Conservation (phyloP, 2,888 invertebrate genomes). For the Harpalus rubripes region DNA sequence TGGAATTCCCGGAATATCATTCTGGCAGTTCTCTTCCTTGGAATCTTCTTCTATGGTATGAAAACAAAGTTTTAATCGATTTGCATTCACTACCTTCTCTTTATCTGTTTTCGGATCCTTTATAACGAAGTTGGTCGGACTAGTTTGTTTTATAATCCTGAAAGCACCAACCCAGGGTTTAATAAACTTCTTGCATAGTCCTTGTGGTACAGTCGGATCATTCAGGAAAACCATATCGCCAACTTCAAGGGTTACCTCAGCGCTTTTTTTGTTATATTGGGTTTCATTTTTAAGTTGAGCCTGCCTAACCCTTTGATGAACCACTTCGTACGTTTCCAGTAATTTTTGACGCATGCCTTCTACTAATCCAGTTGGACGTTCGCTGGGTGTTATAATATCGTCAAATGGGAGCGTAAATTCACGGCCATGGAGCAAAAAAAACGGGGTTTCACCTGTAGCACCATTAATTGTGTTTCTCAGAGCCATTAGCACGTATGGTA, state of each 20-base stretch:
- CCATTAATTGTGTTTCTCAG: conserved; percentile 69
- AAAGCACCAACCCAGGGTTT: conserved; percentile 26
- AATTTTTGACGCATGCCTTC: too few relatives aligned
- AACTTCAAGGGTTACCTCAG: neutral
- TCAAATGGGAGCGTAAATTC: too few relatives aligned
- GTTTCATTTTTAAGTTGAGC: too few relatives aligned
- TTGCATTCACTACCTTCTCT: conserved; percentile 42
- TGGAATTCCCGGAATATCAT: too few relatives aligned
- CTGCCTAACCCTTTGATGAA: too few relatives aligned
- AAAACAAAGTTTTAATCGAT: neutral
- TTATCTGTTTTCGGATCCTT: conserved; percentile 30
- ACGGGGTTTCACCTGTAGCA: conserved; percentile 67
- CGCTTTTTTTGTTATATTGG: neutral
- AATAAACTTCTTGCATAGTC: neutral
- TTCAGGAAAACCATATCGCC: conserved; percentile 35
- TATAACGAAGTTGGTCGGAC: conserved; percentile 42
- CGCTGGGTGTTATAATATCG: too few relatives aligned
- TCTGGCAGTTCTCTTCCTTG: too few relatives aligned
- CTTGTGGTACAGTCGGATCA: too few relatives aligned
- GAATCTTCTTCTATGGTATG: neutral
- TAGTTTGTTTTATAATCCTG: conserved; percentile 25
- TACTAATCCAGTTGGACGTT: too few relatives aligned
- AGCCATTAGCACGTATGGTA: too few relatives aligned
- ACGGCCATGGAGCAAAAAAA: conserved; percentile 64
- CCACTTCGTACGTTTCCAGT: too few relatives aligned